Base-by-base conservation (phyloP, 2,113 vertebrate species). In the Irena cyanogastra region DNA sequence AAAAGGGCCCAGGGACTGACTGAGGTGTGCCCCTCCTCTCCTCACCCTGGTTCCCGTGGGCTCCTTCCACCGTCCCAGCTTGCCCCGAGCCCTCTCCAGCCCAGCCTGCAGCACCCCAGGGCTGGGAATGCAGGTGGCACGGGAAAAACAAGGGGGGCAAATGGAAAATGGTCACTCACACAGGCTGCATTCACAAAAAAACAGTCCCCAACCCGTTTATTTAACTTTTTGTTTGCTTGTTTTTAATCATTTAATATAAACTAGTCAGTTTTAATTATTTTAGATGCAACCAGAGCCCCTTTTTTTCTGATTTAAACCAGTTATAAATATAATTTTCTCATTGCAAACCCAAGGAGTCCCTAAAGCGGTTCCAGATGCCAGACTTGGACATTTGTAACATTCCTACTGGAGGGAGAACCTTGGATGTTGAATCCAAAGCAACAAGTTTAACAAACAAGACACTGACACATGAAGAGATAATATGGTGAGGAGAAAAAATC, bases 311-410 rank as follows among this genome's bases (percentile, higher is more conserved):
- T 89, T 97, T 95, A 90, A 94, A 89, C 11, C 41, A 39, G 68
- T 84, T 97, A 92, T 95, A 91, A 95, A 94, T 84, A 89, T 39
- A 35, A 83, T 59, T 93, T 92, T 96, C 81, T 77, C 49, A 2
- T 75, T 28, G 31, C 41, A 94, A 89, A 91, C 47, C 5, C 6
- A 91, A 53, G 33, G 56, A 89, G 65, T 96, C 66, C 80, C 94
- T 95, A 95, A 96, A 97, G 96, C 39, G 0, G 54, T 95, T 97
- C 91, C 94, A 97, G 94, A 95, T 96, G 94, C 72, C 72, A 80
- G 84, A 37, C 59, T 15, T 49, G 77, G 56, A 88, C 72, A 52
- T 49, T 44, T 24, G 41, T 33, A 88, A 77, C 44, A 76, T 94
- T 96, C 68, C 96, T 93, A 42, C 76, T 23, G 69, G 12, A 45